These are phyloP conservation scores for Mactromeris polynyma DNA, from an alignment of 2,888 invertebrate genomes.

Conservation along the genomic window DNA sequence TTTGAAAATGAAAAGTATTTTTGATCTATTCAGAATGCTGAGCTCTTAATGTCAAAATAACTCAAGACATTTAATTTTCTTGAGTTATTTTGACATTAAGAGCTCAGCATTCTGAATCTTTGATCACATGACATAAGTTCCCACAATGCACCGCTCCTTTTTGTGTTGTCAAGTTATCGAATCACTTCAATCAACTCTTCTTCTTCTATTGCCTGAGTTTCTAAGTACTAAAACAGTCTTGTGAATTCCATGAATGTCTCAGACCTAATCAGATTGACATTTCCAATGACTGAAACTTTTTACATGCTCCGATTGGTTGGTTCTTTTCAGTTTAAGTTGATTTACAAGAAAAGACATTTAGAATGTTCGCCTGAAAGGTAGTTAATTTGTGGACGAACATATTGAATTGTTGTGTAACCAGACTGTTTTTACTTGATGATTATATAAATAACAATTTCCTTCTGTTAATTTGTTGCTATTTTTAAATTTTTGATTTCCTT, in stretches of 20 bases:
- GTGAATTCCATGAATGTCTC: not conserved
- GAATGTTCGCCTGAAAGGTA: not conserved
- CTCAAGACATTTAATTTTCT: not conserved
- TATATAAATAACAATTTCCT: not conserved
- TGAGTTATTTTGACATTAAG: not conserved
- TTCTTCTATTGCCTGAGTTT: not conserved
- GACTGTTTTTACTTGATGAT: not conserved
- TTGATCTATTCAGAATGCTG: too few species aligned
- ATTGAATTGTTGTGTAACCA: not conserved
- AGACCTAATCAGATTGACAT: constrained; percentile 25
- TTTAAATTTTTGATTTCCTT: not conserved
- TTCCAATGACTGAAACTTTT: constrained; percentile 16
- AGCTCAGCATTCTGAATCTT: not conserved
- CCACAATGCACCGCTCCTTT: not conserved
- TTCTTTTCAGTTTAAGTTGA: not conserved
- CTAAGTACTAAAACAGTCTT: not conserved
- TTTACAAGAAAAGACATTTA: constrained; percentile 14
- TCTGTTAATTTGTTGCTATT: not conserved
- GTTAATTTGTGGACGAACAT: constrained; percentile 9
- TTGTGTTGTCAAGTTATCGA: constrained; percentile 1
- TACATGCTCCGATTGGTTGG: constrained; percentile 18
- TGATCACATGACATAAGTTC: not conserved
- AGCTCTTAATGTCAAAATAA: too few species aligned
- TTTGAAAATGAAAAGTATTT: too few species aligned
- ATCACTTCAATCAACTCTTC: not conserved